phyloP scores from a whole-genome alignment of 2,888 invertebrate genomes.

The Drosophila anceps region DNA sequence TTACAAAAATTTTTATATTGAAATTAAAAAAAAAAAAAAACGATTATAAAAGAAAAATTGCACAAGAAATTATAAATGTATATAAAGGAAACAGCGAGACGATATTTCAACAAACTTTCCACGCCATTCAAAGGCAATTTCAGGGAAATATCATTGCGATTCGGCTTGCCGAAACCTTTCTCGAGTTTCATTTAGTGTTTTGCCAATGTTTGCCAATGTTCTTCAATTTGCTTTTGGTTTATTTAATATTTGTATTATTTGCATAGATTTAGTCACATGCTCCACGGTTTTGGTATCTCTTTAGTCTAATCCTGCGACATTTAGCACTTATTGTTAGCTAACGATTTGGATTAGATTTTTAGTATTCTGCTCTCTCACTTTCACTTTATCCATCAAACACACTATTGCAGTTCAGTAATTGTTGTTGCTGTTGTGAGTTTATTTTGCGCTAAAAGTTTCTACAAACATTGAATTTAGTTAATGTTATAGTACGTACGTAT shows the following conservation, averaged over 20 bases:
- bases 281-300: constrained; percentile 68
- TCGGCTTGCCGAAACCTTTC: constrained; percentile 36
- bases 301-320: constrained; percentile 49
- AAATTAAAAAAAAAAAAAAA: constrained; percentile 34
- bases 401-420: constrained; percentile 39
- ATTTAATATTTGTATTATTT: constrained; percentile 29
- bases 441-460: constrained; percentile 62
- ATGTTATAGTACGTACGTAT: constrained; percentile 38
- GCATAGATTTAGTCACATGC: constrained; percentile 14
- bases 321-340: constrained; percentile 36
- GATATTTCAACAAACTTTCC: constrained; percentile 14
- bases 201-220: constrained; percentile 26
- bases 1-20: constrained; percentile 16
- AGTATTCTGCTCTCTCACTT: constrained; percentile 27
- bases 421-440: constrained; percentile 45
- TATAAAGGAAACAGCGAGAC: constrained; percentile 42
- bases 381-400: constrained; percentile 24
- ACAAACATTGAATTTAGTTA: constrained; percentile 75
- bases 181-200: constrained; percentile 14
- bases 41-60: constrained; percentile 45
- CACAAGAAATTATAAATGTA: constrained; percentile 56
- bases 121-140: background rate
- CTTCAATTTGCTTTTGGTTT: constrained; percentile 38
- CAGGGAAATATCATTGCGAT: constrained; percentile 23
- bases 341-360: constrained; percentile 48